Base-by-base conservation (phyloP, 2,797 vertebrate genomes). In the Sciaenops ocellatus region DNA sequence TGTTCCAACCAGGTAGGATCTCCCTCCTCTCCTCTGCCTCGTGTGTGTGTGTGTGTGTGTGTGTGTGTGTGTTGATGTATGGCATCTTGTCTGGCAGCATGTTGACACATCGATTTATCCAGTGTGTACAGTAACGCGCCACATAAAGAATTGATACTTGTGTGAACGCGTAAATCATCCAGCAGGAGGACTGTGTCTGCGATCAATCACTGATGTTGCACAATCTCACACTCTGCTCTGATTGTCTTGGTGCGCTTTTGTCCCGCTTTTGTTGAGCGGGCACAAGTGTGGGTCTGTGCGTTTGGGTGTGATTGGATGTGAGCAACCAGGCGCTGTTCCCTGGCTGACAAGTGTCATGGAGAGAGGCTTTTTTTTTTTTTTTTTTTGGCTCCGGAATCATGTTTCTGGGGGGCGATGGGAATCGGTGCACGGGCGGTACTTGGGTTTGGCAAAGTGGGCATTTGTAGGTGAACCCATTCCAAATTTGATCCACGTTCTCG, bases 1-100 rank as follows among this genome's bases (percentile, higher is more conserved):
- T 98, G 98, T 98, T 98, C 92, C 97, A 98, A 73, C 98, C 98
- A 98, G 97, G 98, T 99, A 98, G 96, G 97, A 94, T 70, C 62
- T 62, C 46, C 57, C 56, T 69, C 69, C 10, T 79, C 67, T 69
- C 57, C 51, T 83, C 62, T 73, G 47, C 56, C 15, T 78, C 4
- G 24, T 26, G 34, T 17, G 6, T 12, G 41, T 52, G 59, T 78
- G 54, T 51, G 51, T 50, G 30, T 57, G 75, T 64, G 46, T 48
- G 68, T 11, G 34, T 51, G 73, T 30, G 46, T 22, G 56, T 77
- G 30, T 41, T 67, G 71, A 60, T 85, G 68, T 57, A 22, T 83
- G 55, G 41, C 67, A 72, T 55, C 26, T 50, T 71, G 61, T 73
- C 61, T 69, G 66, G 54, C 79, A 60, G 68, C 77, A 64, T 47